These are phyloP conservation scores for Mesoclemmys tuberculata DNA, from an alignment of 2,113 vertebrate species.

Conservation along the genomic window DNA sequence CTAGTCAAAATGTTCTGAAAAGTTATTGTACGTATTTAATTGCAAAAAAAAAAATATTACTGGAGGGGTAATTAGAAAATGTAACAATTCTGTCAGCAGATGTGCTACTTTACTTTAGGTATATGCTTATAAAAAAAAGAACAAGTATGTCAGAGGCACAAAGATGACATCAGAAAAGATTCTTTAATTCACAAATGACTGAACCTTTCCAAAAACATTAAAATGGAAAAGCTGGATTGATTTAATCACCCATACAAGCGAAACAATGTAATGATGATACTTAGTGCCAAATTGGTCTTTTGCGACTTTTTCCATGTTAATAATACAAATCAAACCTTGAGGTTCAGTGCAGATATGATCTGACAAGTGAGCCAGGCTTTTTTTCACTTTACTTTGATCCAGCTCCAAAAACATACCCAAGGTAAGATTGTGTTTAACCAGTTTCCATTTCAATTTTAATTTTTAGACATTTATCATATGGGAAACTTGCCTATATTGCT, in stretches of 20 bases:
- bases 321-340: constrained; percentile 76
- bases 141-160: constrained; percentile 19
- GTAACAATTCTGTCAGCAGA: background rate
- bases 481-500: constrained; percentile 41
- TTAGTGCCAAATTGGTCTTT: constrained; percentile 72
- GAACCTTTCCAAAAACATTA: constrained; percentile 59
- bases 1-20: constrained; percentile 36
- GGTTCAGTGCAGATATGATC: constrained; percentile 69
- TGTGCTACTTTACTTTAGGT: background rate
- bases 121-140: background rate
- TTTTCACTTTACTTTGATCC: constrained; percentile 72
- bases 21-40: background rate
- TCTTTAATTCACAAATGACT: constrained; percentile 62
- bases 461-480: constrained; percentile 51
- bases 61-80: background rate
- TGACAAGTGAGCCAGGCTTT: constrained; percentile 69
- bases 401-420: constrained; percentile 74
- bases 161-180: constrained; percentile 60
- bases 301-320: constrained; percentile 75
- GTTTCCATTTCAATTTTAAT: constrained; percentile 67
- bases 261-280: constrained; percentile 73
- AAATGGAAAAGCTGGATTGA: constrained; percentile 61
- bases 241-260: constrained; percentile 68
- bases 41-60: background rate
- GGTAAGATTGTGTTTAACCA: constrained; percentile 66